These are phyloP conservation scores for Lysandra coridon DNA, from an alignment of 2,888 invertebrate genomes.

Conservation along the genomic window DNA sequence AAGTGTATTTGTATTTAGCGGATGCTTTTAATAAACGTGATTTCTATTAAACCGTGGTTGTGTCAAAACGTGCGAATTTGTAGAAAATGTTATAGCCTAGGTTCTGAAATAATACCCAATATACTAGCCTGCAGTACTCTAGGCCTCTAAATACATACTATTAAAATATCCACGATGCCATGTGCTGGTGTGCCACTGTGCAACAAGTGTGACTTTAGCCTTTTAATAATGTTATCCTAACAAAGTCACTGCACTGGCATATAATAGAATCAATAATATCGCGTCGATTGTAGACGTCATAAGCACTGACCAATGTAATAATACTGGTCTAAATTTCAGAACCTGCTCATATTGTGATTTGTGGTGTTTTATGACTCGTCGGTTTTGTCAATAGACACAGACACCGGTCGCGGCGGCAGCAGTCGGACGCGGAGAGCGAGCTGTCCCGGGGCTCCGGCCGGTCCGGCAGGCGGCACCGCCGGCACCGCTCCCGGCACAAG, in stretches of 20 bases:
- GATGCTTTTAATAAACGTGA: neutral
- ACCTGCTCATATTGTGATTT: neutral
- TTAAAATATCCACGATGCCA: too few species aligned
- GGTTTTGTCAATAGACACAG: conserved; percentile 78
- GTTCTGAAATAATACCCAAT: neutral
- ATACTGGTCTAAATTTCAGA: neutral
- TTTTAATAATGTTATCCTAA: too few species aligned
- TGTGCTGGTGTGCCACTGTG: too few species aligned
- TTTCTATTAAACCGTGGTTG: neutral
- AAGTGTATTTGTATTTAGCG: neutral
- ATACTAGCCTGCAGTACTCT: neutral
- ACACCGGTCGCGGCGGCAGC: conserved; percentile 89
- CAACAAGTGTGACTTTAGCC: too few species aligned
- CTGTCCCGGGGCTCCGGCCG: conserved; percentile 91
- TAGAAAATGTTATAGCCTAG: neutral
- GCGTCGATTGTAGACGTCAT: neutral
- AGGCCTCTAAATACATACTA: too few species aligned
- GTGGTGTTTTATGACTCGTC: neutral
- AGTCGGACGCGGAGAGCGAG: conserved; percentile 94
- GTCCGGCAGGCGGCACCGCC: conserved; percentile 86
- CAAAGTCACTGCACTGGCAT: too few species aligned
- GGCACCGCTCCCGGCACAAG: conserved; percentile 88
- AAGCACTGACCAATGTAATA: neutral
- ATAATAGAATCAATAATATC: too few species aligned
- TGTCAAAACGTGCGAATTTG: too few species aligned